Base-by-base conservation (phyloP, 1,140 invertebrate genomes). In the Drosophila prosaltans region DNA sequence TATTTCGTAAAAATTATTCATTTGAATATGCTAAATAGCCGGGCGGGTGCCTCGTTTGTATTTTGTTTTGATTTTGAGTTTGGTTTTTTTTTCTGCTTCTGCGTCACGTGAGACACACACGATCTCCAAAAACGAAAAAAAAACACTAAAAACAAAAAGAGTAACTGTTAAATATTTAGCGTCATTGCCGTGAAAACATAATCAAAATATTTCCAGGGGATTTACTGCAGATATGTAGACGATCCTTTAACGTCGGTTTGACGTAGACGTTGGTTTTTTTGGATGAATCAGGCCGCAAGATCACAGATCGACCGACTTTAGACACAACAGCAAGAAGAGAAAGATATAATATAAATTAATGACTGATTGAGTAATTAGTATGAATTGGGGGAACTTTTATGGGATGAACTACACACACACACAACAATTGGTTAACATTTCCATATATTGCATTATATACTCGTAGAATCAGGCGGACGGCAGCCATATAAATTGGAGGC, bases 21-120 rank as follows among this genome's bases (percentile, higher is more conserved):
- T 76, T 86, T 69, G 67, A 88, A 83, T 88, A 86, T 86, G 82
- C 82, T 69, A 86, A 85, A 86, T 83, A 86, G 82, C 73, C 68
- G 45, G 69, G 65, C 80, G 39, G 69, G 65, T 69, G 80, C 65
- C 73, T 78, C 43, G 58, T 60, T 66, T 45, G 64, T 55, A 63
- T 78, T 78, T 77, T 69, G 74, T 66, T 77, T 76, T 77, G 36
- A 39, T 72, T 69, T 60, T 77, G 39, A 71, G 58, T 57, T 76
- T 51, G 36, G 24, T 32, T 74, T 69, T 78, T 57, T 86, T 54
- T 71, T 69, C 70, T 72, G 57, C 21, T 65, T 86, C 76, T 86
- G 68, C 83, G 83, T 83, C 83, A 86, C 83, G 83, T 88, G 83
- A 51, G 65, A 48, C 69, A 76, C 66, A 80, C 83, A 70, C 76